Percentiles rank a stretch among this genome's conserved stretches.
Evolutionary conservation across 2,113 vertebrate genomes (phyloP).

Genomic region (Brachionichthys hirsutus): DNA sequence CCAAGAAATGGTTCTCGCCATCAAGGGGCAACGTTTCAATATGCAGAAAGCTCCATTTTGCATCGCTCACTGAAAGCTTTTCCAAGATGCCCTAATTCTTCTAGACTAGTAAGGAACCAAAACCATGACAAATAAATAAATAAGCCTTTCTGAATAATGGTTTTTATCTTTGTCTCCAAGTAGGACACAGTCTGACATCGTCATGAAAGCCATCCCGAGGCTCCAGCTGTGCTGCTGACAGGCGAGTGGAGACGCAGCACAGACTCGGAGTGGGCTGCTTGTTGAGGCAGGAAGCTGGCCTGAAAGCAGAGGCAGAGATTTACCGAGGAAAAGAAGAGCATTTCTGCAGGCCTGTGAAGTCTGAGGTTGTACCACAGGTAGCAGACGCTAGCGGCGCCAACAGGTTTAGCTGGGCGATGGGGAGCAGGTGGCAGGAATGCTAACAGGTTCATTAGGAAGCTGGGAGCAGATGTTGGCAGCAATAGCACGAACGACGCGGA

Average conservation of each 20-base stretch:
- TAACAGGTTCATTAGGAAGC: slow-evolving; percentile 22
- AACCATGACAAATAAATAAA: slow-evolving; percentile 1
- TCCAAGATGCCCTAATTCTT: slow-evolving; percentile 16
- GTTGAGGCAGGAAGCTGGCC: slow-evolving; percentile 41
- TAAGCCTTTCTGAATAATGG: too few species aligned
- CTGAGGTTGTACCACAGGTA: background rate
- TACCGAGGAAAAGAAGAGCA: slow-evolving; percentile 10
- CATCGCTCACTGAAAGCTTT: slow-evolving; percentile 1
- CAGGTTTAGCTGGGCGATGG: slow-evolving; percentile 13
- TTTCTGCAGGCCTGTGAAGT: slow-evolving; percentile 13
- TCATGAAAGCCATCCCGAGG: slow-evolving; percentile 18
- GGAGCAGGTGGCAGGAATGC: slow-evolving; percentile 10
- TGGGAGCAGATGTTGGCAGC: slow-evolving; percentile 5
- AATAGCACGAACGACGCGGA: background rate
- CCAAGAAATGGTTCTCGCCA: slow-evolving; percentile 27
- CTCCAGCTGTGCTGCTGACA: slow-evolving; percentile 38
- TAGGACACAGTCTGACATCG: slow-evolving; percentile 27
- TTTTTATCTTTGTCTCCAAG: slow-evolving; percentile 26
- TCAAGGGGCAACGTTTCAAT: slow-evolving; percentile 20
- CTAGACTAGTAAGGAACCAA: slow-evolving; percentile 1
- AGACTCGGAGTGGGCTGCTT: slow-evolving; percentile 35
- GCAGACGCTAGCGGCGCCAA: slow-evolving; percentile 27
- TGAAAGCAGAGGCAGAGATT: slow-evolving; percentile 32
- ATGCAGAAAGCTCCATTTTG: background rate
- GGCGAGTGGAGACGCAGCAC: slow-evolving; percentile 31